Percentiles rank a stretch among this genome's conserved stretches.
These are phyloP conservation scores for Oligia latruncula DNA, from an alignment of 2,888 invertebrate genomes.

Conservation along the genomic window DNA sequence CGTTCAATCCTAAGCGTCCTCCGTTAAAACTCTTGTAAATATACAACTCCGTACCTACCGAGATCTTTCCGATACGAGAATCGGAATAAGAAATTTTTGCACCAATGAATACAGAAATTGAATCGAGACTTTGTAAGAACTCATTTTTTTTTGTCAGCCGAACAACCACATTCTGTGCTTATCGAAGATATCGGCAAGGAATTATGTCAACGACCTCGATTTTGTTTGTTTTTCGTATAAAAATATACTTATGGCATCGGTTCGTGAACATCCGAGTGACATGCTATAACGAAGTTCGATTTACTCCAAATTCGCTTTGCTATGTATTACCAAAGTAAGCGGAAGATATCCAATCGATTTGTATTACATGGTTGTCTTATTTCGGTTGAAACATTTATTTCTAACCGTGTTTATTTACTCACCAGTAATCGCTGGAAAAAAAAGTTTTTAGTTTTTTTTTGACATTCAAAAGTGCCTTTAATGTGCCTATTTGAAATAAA, in stretches of 20 bases:
- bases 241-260: slow-evolving; percentile 32
- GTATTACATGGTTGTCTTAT: slow-evolving; percentile 4
- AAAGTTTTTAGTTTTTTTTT: too few species aligned
- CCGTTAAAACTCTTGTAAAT: slow-evolving; percentile 58
- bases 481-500: too few species aligned
- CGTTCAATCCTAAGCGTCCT: slow-evolving; percentile 43
- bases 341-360: slow-evolving; percentile 6
- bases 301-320: slow-evolving; percentile 8
- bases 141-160: slow-evolving; percentile 60
- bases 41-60: slow-evolving; percentile 50
- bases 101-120: slow-evolving; percentile 76
- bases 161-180: slow-evolving; percentile 51
- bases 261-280: slow-evolving; percentile 44
- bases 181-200: slow-evolving; percentile 44
- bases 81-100: slow-evolving; percentile 72
- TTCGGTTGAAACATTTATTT: not conserved
- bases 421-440: not conserved
- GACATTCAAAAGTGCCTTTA: too few species aligned
- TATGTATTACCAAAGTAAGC: not conserved
- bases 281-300: slow-evolving; percentile 15
- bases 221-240: slow-evolving; percentile 38
- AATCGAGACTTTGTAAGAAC: slow-evolving; percentile 64
- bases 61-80: slow-evolving; percentile 59
- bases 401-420: not conserved
- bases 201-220: slow-evolving; percentile 41